Evolutionary conservation across 2,797 vertebrate species (phyloP).

Genomic region (Neomorphus geoffroyi): DNA sequence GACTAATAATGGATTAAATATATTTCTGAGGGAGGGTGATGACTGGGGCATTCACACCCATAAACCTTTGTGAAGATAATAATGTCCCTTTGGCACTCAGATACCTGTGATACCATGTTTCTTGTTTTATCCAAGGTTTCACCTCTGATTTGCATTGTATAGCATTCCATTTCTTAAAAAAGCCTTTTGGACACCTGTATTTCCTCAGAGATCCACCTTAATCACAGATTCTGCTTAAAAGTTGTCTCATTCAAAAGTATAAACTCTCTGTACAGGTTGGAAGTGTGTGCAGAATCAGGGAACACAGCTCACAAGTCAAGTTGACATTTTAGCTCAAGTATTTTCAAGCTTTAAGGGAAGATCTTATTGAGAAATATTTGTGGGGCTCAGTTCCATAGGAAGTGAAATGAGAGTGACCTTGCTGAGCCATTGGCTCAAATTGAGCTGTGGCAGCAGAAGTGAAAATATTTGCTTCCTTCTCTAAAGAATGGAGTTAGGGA

Average conservation of each 20-base stretch:
- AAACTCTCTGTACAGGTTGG: not conserved
- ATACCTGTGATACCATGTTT: not conserved
- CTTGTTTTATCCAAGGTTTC: not conserved
- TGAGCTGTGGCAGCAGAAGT: not conserved
- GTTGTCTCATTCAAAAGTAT: not conserved
- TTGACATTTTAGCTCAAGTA: not conserved
- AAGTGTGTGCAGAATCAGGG: not conserved
- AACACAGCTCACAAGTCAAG: not conserved
- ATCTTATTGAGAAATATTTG: not conserved
- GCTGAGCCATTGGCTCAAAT: constrained; percentile 9
- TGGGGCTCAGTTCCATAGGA: not conserved
- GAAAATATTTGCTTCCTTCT: constrained; percentile 29
- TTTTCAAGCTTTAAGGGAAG: not conserved
- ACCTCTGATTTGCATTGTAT: not conserved
- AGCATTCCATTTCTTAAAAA: not conserved
- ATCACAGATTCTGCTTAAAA: not conserved
- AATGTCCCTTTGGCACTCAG: not conserved
- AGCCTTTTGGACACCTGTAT: not conserved
- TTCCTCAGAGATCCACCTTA: not conserved
- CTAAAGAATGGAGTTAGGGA: constrained; percentile 49
- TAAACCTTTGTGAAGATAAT: not conserved
- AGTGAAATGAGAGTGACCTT: not conserved
- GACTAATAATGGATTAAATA: not conserved
- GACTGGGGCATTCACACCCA: not conserved
- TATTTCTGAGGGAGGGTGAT: not conserved